These are phyloP conservation scores for Parnassius glacialis DNA, from an alignment of 2,888 invertebrate genomes.

Conservation along the genomic window DNA sequence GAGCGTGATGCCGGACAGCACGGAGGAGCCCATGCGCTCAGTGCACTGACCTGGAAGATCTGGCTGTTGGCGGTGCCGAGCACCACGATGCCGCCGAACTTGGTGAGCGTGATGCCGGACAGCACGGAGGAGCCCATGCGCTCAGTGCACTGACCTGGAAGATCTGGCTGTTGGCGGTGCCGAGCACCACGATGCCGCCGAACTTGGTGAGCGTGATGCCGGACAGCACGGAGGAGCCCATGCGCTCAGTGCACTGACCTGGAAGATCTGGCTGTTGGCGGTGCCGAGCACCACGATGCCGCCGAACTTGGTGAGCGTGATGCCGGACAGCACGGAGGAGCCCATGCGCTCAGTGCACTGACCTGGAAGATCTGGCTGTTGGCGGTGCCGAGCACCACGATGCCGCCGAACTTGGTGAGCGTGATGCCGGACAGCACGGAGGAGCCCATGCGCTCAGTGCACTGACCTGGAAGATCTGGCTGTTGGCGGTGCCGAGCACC, in stretches of 20 bases:
- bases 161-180: constrained; percentile 98
- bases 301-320: constrained; percentile 98
- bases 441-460: constrained; percentile 92
- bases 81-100: too few relatives aligned
- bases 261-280: constrained; percentile 98
- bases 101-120: too few relatives aligned
- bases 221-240: constrained; percentile 97
- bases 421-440: constrained; percentile 99
- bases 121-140: constrained; percentile 41
- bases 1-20: too few relatives aligned
- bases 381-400: constrained; percentile 97
- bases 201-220: constrained; percentile 99
- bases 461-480: constrained; percentile 96
- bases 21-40: too few relatives aligned
- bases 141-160: constrained; percentile 84
- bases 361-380: constrained; percentile 98
- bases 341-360: constrained; percentile 86
- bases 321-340: constrained; percentile 97
- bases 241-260: constrained; percentile 81
- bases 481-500: constrained; percentile 87
- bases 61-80: too few relatives aligned
- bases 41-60: too few relatives aligned
- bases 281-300: constrained; percentile 98
- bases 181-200: constrained; percentile 97
- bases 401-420: constrained; percentile 98